Percentiles rank a stretch among this genome's conserved stretches.
Conservation (phyloP, 2,797 vertebrate species). For the Denticeps clupeoides region DNA sequence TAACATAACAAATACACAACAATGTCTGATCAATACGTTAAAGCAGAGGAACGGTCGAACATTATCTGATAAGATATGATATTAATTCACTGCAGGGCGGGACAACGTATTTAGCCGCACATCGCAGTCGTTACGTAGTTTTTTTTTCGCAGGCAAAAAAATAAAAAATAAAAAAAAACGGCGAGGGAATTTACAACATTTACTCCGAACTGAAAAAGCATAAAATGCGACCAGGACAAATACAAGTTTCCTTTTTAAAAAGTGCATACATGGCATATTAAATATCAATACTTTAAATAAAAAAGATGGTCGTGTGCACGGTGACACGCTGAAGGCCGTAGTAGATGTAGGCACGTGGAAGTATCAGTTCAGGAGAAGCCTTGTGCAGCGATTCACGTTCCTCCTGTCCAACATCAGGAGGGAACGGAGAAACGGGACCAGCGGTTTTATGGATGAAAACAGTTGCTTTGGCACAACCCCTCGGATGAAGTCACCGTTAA, state of each 20-base stretch:
- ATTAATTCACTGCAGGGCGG: constrained; percentile 39
- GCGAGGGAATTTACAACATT: constrained; percentile 29
- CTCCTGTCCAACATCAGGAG: constrained; percentile 41
- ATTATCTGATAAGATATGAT: constrained; percentile 31
- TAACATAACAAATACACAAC: constrained; percentile 48
- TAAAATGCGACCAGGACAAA: constrained; percentile 45
- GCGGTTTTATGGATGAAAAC: constrained; percentile 44
- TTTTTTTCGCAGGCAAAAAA: constrained; percentile 29
- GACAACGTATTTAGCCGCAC: constrained; percentile 43
- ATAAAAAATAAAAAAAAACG: constrained; percentile 28
- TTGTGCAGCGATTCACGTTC: constrained; percentile 56
- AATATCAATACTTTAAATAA: constrained; percentile 86
- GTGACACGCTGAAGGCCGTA: constrained; percentile 75
- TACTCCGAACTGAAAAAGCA: constrained; percentile 43
- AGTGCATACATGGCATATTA: constrained; percentile 77
- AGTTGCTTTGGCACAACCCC: constrained; percentile 67
- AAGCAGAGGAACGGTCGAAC: constrained; percentile 40
- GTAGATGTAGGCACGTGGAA: constrained; percentile 84
- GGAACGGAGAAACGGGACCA: constrained; percentile 20
- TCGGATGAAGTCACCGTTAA: no score
- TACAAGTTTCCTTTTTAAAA: constrained; percentile 50
- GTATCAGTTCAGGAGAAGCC: constrained; percentile 60
- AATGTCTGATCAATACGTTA: constrained; percentile 43
- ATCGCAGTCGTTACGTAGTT: constrained; percentile 47
- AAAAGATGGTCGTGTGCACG: constrained; percentile 66